Evolutionary conservation across 2,113 vertebrate genomes (phyloP).

Genomic region (Prinia subflava): DNA sequence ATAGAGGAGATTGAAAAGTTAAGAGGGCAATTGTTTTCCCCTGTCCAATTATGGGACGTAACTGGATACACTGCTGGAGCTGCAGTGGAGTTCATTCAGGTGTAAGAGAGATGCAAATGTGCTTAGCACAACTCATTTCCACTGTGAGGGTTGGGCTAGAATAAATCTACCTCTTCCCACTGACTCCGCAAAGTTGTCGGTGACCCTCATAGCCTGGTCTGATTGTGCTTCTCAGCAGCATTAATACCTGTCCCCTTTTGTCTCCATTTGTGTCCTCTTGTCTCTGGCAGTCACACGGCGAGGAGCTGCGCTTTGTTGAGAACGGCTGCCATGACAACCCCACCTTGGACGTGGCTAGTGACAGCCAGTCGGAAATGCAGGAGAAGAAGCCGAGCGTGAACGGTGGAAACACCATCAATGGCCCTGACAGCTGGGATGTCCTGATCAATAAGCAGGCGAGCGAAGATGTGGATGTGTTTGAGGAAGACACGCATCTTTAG

Average conservation of each 20-base stretch:
- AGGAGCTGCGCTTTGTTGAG: conserved; percentile 96
- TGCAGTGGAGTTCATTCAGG: not conserved
- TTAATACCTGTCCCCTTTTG: not conserved
- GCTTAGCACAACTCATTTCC: not conserved
- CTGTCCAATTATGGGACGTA: not conserved
- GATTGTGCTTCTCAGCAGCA: not conserved
- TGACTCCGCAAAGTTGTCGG: not conserved
- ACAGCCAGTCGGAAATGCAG: conserved; percentile 89
- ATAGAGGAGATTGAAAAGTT: not conserved
- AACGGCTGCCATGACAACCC: conserved; percentile 99
- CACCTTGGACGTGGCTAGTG: conserved; percentile 92
- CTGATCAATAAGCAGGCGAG: conserved; percentile 87
- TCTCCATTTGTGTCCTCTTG: not conserved
- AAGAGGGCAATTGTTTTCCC: not conserved
- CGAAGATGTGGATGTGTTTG: conserved; percentile 86
- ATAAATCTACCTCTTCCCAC: not conserved
- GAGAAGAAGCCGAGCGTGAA: conserved; percentile 92
- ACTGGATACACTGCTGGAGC: not conserved
- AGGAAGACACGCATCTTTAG: conserved; percentile 97
- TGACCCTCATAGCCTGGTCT: not conserved
- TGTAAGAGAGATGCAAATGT: not conserved
- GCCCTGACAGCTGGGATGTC: conserved; percentile 85
- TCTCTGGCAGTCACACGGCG: conserved; percentile 76
- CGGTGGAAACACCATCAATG: conserved; percentile 78
- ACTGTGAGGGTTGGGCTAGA: not conserved